Percentiles rank a stretch among this genome's conserved stretches.
phyloP scores from a whole-genome alignment of 2,113 vertebrate genomes.

The Sigmodon hispidus region DNA sequence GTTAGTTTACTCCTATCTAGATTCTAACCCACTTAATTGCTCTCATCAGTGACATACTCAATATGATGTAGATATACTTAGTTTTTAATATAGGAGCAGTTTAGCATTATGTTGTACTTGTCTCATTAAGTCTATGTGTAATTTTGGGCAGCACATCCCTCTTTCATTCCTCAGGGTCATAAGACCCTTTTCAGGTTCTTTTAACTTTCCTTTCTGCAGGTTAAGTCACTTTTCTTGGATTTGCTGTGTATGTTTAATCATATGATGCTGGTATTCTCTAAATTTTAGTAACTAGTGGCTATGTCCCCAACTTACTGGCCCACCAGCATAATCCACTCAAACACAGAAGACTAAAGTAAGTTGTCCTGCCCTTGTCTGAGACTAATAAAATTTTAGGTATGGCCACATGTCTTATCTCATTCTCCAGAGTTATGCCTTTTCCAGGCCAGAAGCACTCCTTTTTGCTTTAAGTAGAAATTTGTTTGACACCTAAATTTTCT shows the following conservation, averaged over 20 bases:
- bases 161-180: neutral
- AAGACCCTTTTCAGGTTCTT: slow-evolving; percentile 8
- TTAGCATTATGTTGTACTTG: neutral
- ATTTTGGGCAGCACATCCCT: slow-evolving; percentile 18
- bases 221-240: neutral
- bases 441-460: slow-evolving; percentile 14
- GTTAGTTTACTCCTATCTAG: neutral
- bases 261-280: neutral
- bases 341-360: neutral
- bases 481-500: neutral
- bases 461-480: slow-evolving; percentile 41
- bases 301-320: neutral
- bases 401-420: neutral
- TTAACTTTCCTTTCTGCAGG: neutral
- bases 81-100: neutral
- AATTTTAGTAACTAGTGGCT: slow-evolving; percentile 1
- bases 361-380: neutral
- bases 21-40: neutral
- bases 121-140: neutral
- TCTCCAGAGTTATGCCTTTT: neutral
- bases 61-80: neutral
- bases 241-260: neutral
- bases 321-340: neutral
- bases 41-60: neutral
- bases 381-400: neutral